A percentile compares a stretch with the other conserved stretches of the same genome.
Conservation (phyloP, 2,888 invertebrate species). For the Psylliodes chrysocephalus region DNA sequence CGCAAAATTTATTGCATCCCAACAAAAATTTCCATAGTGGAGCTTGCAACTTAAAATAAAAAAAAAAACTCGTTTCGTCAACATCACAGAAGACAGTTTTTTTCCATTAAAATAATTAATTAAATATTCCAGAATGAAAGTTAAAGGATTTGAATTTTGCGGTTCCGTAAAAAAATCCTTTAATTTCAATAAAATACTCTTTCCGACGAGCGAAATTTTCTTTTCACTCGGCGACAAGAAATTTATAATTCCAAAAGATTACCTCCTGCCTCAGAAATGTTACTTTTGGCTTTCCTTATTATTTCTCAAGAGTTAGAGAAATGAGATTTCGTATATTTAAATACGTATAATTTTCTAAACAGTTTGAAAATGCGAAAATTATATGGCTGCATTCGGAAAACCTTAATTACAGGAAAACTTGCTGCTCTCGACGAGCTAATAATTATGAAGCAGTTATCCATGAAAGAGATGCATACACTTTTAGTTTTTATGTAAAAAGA, state of each 20-base stretch:
- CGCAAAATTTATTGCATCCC: not conserved
- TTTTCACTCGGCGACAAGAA: constrained; percentile 6
- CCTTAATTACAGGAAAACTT: constrained; percentile 13
- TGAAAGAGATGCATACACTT: not conserved
- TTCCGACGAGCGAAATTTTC: constrained; percentile 9
- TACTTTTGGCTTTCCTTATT: constrained; percentile 5
- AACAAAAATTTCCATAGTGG: not conserved
- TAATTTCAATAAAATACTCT: constrained; percentile 14
- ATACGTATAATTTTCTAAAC: constrained; percentile 15
- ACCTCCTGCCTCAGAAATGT: constrained; percentile 4
- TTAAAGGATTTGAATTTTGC: constrained; percentile 5
- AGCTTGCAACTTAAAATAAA: not conserved
- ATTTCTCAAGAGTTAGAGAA: not conserved
- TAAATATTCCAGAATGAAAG: constrained; percentile 21
- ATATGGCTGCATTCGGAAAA: constrained; percentile 1
- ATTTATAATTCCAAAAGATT: constrained; percentile 14
- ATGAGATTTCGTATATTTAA: constrained; percentile 1
- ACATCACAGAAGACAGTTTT: not conserved
- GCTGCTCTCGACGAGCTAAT: constrained; percentile 4
- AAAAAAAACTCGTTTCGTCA: not conserved
- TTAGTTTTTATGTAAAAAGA: not conserved
- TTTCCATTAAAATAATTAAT: constrained; percentile 14
- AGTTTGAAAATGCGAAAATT: constrained; percentile 12
- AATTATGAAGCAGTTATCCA: not conserved
- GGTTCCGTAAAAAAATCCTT: constrained; percentile 2